Evolutionary conservation across 1,140 invertebrate species (phyloP), one percentile per base, ranked within the genome.

Genomic region (Pseudomyrmex gracilis): DNA sequence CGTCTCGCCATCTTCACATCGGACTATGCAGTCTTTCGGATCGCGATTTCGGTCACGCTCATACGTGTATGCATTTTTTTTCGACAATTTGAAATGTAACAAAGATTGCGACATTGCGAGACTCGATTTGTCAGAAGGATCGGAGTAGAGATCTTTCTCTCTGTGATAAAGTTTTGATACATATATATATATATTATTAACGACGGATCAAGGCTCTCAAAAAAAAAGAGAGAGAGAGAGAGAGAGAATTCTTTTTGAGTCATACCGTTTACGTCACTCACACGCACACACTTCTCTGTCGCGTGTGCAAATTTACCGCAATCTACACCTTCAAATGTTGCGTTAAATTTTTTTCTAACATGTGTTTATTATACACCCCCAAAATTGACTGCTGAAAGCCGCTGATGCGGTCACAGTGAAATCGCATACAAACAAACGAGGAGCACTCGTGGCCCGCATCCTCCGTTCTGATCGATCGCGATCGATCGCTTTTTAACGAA

Each of bases 401-500:
- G n/a, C 34, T 34, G 34, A 34, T 5, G 24, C 45, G 47, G 2
- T 15, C 15, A 13, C 15, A 45, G 34, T 77, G 7, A 57, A 45
- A 67, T 45, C 53, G 17, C 12, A 22, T n/a, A 34, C 5, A 34
- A 5, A 9, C 55, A 22, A 17, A 57, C 51, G 51, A n/a, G 9
- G 51, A n/a, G 9, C 9, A 43, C 8, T 47, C 20, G n/a, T 47
- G 47, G 5, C 45, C n/a, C 45, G 22, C 47, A 5, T 10, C 12
- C 43, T 34, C 10, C 0, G 24, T 15, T 8, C 34, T 10, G 13
- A 58, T 78, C 43, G 76, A 80, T 58, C 66, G 12, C 66, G 66
- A 80, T 80, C 66, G 64, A 67, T 64, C 68, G 57, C 45, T 47
- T n/a, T n/a, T 20, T 74, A 61, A 53, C 45, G 47, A 80, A 20